Conservation (phyloP, 2,797 vertebrate species). For the Pelochelys cantorii region DNA sequence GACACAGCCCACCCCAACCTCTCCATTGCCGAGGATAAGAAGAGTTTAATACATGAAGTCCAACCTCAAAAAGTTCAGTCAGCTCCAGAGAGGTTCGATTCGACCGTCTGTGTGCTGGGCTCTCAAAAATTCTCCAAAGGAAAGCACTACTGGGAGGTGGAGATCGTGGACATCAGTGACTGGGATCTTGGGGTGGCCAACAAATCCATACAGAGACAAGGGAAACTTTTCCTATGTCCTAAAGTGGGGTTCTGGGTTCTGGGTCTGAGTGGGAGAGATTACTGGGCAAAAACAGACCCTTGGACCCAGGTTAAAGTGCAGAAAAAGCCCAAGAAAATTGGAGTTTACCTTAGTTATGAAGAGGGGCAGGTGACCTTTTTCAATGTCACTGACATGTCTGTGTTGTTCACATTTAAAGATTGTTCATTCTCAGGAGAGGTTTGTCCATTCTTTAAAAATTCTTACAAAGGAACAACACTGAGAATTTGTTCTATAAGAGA, state of each 20-base stretch:
- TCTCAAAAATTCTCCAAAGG: neutral
- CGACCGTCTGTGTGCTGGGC: neutral
- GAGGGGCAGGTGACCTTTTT: neutral
- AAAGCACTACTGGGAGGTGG: neutral
- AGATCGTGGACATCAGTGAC: rapidly evolving
- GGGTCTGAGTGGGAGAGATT: neutral
- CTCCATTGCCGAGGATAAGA: neutral
- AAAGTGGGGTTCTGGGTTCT: neutral
- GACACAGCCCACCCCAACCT: neutral
- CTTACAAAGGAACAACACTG: neutral
- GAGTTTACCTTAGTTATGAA: neutral
- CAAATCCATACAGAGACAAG: neutral
- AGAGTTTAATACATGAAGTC: neutral
- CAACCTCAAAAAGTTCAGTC: neutral
- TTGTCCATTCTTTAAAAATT: neutral
- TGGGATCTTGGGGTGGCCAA: neutral
- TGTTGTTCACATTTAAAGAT: neutral
- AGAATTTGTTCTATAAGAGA: neutral
- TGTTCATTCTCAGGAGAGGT: neutral
- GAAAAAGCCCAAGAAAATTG: neutral
- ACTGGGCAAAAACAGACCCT: neutral
- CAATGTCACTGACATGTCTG: neutral
- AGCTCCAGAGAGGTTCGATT: neutral
- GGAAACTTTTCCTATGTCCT: neutral
- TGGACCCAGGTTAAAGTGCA: neutral